Evolutionary conservation across 1,140 invertebrate genomes (phyloP).

Genomic region (Aethina tumida): DNA sequence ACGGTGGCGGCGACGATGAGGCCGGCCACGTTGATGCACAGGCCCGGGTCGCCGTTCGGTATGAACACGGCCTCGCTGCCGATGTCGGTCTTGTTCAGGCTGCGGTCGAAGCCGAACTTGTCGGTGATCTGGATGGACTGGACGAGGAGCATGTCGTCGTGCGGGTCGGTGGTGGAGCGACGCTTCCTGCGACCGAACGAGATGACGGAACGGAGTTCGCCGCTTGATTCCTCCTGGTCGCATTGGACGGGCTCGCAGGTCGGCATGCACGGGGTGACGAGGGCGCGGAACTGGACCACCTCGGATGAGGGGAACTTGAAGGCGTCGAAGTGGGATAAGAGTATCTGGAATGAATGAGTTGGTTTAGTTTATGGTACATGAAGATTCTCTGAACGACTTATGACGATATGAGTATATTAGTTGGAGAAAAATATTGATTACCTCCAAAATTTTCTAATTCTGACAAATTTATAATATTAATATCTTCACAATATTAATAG

Average conservation of each 20-base stretch:
- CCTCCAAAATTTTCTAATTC: no score
- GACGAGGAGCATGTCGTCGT: constrained; percentile 72
- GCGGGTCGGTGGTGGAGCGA: constrained; percentile 36
- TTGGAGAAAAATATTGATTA: no score
- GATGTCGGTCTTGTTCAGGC: constrained; percentile 33
- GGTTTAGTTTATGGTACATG: no score
- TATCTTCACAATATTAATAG: no score
- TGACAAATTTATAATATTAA: no score
- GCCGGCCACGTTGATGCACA: constrained; percentile 68
- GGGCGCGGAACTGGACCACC: constrained; percentile 85
- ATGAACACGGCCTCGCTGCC: constrained; percentile 40
- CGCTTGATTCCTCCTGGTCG: constrained; percentile 66
- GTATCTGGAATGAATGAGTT: constrained; percentile 46
- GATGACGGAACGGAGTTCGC: constrained; percentile 67
- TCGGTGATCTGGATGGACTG: constrained; percentile 88
- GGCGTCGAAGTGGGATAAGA: constrained; percentile 88
- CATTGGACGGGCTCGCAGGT: constrained; percentile 84
- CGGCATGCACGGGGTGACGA: constrained; percentile 89
- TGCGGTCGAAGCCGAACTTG: constrained; percentile 72
- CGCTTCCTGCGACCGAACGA: constrained; percentile 68
- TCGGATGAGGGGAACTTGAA: constrained; percentile 94
- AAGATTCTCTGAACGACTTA: no score
- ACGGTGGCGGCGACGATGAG: constrained; percentile 70
- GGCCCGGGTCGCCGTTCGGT: constrained; percentile 35
- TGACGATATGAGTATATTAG: no score